Base-by-base conservation (phyloP, 2,113 vertebrate genomes). In the Chitala chitala region DNA sequence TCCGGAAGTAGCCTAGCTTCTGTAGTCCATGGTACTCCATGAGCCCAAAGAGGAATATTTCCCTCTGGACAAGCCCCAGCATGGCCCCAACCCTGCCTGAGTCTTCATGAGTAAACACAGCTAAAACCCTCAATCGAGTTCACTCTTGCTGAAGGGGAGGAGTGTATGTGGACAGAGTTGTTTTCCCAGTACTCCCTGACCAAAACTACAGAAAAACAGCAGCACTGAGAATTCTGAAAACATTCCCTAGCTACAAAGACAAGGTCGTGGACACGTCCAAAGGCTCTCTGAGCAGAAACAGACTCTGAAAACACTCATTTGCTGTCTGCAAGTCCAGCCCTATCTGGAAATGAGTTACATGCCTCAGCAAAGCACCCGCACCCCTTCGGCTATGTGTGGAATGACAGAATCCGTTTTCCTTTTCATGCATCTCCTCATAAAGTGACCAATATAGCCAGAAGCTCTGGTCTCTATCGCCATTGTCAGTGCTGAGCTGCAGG, bases 311-410 rank as follows among this genome's bases (percentile, higher is more conserved):
- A 26, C 29, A 42, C 24, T 59, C 9, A 59, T 24, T 7, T 26
- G 22, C 20, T 12, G 2, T 9, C 22, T 22, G 33, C n/a, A 44
- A 13, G 22, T 12, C 44, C 12, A 54, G 5, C 55, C 24, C 4
- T 22, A 22, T 17, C 40, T 20, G 38, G 31, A 46, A 58, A 44
- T 5, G 54, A 42, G 13, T 4, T 3, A n/a, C 53, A 33, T 42
- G 71, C 58, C 55, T 40, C 55, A 24, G 55, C 40, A 61, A 40
- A 0, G 15, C 22, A 1, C 24, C 40, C 71, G 58, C 64, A 24
- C 54, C 40, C 55, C 24, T 29, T 9, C 5, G 58, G 55, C 71
- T 59, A 59, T 48, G 71, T 33, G 55, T 10, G 55, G 71, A 48
- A 72, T 72, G 71, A 10, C 26, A 7, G 65, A 69, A 31, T 24